A percentile compares a stretch with the other conserved stretches of the same genome.
phyloP scores from a whole-genome alignment of 2,888 invertebrate species.

The Cotesia congregata region DNA sequence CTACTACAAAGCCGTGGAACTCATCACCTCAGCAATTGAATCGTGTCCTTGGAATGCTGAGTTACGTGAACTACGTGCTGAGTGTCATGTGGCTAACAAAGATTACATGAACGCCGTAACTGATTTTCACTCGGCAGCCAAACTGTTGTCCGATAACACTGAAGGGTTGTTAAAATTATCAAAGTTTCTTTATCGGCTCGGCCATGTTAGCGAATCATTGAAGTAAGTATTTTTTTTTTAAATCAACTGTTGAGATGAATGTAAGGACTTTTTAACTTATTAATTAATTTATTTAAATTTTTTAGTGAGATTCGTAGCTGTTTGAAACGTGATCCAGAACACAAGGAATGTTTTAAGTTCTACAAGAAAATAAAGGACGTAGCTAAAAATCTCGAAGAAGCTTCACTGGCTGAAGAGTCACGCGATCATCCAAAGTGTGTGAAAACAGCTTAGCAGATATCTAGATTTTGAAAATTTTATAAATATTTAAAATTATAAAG shows the following conservation, averaged over 20 bases:
- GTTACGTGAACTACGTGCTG: conserved; percentile 87
- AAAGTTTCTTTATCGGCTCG: conserved; percentile 87
- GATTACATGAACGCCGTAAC: conserved; percentile 90
- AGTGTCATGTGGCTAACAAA: conserved; percentile 83
- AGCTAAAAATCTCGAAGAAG: conserved; percentile 81
- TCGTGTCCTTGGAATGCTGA: conserved; percentile 90
- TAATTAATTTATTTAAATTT: neutral
- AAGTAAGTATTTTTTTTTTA: conserved; percentile 73
- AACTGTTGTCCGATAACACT: conserved; percentile 93
- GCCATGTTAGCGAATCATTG: conserved; percentile 91
- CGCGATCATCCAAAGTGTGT: conserved; percentile 80
- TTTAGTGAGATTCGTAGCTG: conserved; percentile 93
- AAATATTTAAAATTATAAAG: no score
- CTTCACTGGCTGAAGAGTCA: conserved; percentile 75
- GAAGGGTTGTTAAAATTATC: conserved; percentile 88
- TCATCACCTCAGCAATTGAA: conserved; percentile 80
- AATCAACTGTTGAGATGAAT: neutral
- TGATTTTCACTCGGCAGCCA: conserved; percentile 91
- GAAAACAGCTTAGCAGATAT: conserved; percentile 76
- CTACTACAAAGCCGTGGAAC: conserved; percentile 75
- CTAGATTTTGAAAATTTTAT: no score
- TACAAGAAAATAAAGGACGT: conserved; percentile 97
- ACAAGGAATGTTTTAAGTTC: conserved; percentile 94
- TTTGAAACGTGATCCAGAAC: conserved; percentile 96
- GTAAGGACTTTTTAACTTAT: neutral